Evolutionary conservation across 2,797 vertebrate genomes (phyloP).

Genomic region (Protosalanx chinensis): DNA sequence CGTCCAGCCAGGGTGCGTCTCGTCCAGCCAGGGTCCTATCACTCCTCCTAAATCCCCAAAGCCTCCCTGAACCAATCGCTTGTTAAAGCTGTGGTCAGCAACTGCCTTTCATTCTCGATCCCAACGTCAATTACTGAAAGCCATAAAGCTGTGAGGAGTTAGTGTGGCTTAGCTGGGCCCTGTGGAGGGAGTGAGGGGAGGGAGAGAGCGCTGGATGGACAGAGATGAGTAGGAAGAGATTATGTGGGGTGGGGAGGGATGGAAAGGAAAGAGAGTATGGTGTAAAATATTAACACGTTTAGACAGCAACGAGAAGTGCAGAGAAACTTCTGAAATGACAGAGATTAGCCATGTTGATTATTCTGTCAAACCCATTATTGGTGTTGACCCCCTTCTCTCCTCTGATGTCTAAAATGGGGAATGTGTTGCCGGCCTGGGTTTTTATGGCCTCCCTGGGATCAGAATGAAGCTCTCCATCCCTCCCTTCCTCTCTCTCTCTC

Average conservation of each 20-base stretch:
- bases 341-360: no score
- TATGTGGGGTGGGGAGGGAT: no score
- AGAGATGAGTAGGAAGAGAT: no score
- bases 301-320: no score
- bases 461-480: neutral
- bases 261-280: no score
- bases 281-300: no score
- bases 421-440: conserved; percentile 29
- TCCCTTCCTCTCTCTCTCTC: conserved; percentile 30
- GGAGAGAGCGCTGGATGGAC: conserved; percentile 3
- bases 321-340: no score
- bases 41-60: conserved; percentile 49
- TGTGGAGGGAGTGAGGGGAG: conserved; percentile 21
- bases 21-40: conserved; percentile 55
- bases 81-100: conserved; percentile 8
- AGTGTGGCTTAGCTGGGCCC: conserved; percentile 55
- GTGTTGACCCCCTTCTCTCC: neutral
- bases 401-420: conserved; percentile 26
- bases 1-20: conserved; percentile 55
- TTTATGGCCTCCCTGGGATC: conserved; percentile 20
- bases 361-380: no score
- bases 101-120: conserved; percentile 58
- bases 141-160: conserved; percentile 67
- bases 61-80: conserved; percentile 5
- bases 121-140: conserved; percentile 63